Base-by-base conservation (phyloP, 1,140 invertebrate genomes). In the Helicorthomorpha holstii region DNA sequence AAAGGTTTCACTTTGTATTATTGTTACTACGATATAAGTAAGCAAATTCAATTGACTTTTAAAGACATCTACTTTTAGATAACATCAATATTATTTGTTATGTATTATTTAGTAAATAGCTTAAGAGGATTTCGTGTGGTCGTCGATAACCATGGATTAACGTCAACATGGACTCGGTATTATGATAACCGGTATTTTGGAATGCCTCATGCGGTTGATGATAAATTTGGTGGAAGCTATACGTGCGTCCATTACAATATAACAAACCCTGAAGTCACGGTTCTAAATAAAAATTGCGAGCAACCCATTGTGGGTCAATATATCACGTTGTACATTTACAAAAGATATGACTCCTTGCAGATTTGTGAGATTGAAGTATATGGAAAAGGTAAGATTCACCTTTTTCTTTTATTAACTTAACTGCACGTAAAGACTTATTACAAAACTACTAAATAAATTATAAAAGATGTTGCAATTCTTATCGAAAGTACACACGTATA, bases 21-120 rank as follows among this genome's bases (percentile, higher is more conserved):
- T 47, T 63, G 62, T 42, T 63, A 63, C 42, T 63, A 63, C 49
- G 60, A 61, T 47, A 56, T 61, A 19, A 49, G 58, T 59, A 50
- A 55, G 57, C 49, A 46, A 21, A 46, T 34, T 34, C 29, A 34
- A 34, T 49, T n/a, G 12, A 14, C 24, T 19, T 50, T 50, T 24
- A 26, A 23, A 44, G 16, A 0, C 21, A n/a, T n/a, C n/a, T n/a
- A n/a, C n/a, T n/a, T n/a, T n/a, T n/a, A n/a, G n/a, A n/a, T 51
- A 2, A 51, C 16, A 27, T 27, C n/a, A n/a, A n/a, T n/a, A n/a
- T n/a, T n/a, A n/a, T 7, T 34, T 7, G 7, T 7, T 7, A 34
- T 34, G 7, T 34, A 34, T 23, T 47, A n/a, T 10, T 47, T 45
- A 59, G 55, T 55, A 23, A 45, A 57, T 26, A 59, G 56, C 52